A percentile compares a stretch with the other conserved stretches of the same genome.
Conservation (phyloP, 2,113 vertebrate species). For the Isurus oxyrinchus region DNA sequence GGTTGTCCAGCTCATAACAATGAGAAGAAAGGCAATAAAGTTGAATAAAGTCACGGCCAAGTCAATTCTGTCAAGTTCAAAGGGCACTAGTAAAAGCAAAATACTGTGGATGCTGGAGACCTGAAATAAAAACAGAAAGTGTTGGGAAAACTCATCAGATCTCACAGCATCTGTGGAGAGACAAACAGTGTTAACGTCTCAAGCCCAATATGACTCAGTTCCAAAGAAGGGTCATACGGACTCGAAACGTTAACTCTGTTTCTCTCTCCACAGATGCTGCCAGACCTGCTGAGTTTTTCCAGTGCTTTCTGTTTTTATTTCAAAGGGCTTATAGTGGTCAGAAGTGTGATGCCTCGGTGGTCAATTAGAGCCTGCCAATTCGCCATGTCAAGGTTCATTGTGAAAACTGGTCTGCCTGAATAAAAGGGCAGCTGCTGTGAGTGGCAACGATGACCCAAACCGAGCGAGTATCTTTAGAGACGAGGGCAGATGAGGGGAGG, state of each 20-base stretch:
- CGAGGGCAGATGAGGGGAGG: too few relatives aligned
- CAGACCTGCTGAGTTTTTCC: too few relatives aligned
- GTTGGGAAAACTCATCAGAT: too few relatives aligned
- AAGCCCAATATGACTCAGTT: too few relatives aligned
- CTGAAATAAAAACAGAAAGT: too few relatives aligned
- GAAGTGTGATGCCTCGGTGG: neutral
- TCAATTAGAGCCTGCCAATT: neutral
- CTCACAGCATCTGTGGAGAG: too few relatives aligned
- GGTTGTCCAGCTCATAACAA: neutral
- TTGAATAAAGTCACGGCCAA: neutral
- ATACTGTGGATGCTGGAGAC: too few relatives aligned
- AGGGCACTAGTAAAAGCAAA: neutral
- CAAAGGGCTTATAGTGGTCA: neutral
- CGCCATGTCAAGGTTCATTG: neutral
- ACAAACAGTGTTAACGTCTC: too few relatives aligned
- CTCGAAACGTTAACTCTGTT: too few relatives aligned
- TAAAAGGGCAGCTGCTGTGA: neutral
- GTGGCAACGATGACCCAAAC: neutral
- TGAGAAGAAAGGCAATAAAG: neutral
- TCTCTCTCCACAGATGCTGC: too few relatives aligned
- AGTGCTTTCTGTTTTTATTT: too few relatives aligned
- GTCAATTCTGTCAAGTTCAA: neutral
- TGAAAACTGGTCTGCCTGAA: neutral
- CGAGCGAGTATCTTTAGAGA: neutral
- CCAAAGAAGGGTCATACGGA: too few relatives aligned